Percentiles rank a stretch among this genome's conserved stretches.
Evolutionary conservation across 2,113 vertebrate species (phyloP).

Genomic region (Mormyrus lacerda): DNA sequence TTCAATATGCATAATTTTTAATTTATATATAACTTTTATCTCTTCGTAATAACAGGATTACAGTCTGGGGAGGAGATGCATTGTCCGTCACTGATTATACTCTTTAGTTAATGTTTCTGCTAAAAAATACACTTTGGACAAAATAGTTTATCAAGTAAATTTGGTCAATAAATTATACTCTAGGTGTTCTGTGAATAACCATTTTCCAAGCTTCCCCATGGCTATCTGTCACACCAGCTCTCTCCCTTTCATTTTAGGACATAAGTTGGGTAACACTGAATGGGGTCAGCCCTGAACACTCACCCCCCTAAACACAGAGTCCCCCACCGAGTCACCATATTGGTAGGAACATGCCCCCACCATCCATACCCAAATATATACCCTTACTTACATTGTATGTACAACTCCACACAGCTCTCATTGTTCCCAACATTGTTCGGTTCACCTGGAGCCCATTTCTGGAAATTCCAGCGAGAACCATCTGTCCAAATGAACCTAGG

Average conservation of each 20-base stretch:
- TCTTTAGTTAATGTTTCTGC: background rate
- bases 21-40: too few species aligned
- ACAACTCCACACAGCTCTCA: constrained; percentile 18
- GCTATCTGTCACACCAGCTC: background rate
- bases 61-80: background rate
- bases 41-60: background rate
- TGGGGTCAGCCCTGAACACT: background rate
- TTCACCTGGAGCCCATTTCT: constrained; percentile 9
- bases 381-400: background rate
- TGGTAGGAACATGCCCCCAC: background rate
- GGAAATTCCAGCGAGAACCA: constrained; percentile 14
- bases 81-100: background rate
- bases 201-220: background rate
- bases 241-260: background rate
- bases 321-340: background rate
- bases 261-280: background rate
- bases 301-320: background rate
- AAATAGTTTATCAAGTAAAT: background rate
- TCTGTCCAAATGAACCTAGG: constrained; percentile 9
- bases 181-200: background rate
- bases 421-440: background rate
- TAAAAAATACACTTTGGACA: background rate
- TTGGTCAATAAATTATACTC: background rate
- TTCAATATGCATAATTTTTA: background rate
- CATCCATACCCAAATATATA: background rate